A percentile compares a stretch with the other conserved stretches of the same genome.
These are phyloP conservation scores for Galeruca laticollis DNA, from an alignment of 2,888 invertebrate genomes.

Conservation along the genomic window DNA sequence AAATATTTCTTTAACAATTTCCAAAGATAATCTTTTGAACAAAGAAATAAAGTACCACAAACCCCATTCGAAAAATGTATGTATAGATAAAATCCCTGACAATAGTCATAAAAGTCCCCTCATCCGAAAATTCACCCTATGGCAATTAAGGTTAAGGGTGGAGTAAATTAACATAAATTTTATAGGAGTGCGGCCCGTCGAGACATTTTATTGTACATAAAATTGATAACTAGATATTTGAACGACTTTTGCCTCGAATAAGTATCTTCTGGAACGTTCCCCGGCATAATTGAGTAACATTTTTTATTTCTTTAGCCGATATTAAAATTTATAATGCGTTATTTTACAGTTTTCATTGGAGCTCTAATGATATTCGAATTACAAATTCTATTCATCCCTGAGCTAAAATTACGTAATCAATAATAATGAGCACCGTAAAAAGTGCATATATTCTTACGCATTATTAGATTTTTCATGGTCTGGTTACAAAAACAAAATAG, in stretches of 20 bases:
- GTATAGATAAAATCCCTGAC: conserved; percentile 23
- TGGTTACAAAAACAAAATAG: not conserved
- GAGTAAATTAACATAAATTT: conserved; percentile 26
- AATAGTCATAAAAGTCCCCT: conserved; percentile 24
- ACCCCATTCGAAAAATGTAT: conserved; percentile 10
- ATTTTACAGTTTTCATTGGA: conserved; percentile 3
- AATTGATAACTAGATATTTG: conserved; percentile 24
- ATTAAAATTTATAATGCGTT: conserved; percentile 24
- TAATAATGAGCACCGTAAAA: not conserved
- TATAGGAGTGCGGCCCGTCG: conserved; percentile 19
- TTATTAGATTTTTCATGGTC: not conserved
- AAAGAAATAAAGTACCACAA: conserved; percentile 11
- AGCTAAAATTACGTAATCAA: not conserved
- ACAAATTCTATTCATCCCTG: not conserved
- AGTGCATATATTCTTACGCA: not conserved
- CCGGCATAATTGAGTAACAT: conserved; percentile 13
- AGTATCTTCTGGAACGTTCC: conserved; percentile 14
- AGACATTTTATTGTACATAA: conserved; percentile 24
- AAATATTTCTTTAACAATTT: conserved; percentile 7
- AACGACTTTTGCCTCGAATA: conserved; percentile 22
- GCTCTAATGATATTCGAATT: conserved; percentile 8
- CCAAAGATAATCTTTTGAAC: conserved; percentile 9
- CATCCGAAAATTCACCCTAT: conserved; percentile 14
- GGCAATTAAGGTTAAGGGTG: conserved; percentile 24
- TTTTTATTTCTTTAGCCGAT: conserved; percentile 21